Base-by-base conservation (phyloP, 2,797 vertebrate genomes). In the Danio tinwini region DNA sequence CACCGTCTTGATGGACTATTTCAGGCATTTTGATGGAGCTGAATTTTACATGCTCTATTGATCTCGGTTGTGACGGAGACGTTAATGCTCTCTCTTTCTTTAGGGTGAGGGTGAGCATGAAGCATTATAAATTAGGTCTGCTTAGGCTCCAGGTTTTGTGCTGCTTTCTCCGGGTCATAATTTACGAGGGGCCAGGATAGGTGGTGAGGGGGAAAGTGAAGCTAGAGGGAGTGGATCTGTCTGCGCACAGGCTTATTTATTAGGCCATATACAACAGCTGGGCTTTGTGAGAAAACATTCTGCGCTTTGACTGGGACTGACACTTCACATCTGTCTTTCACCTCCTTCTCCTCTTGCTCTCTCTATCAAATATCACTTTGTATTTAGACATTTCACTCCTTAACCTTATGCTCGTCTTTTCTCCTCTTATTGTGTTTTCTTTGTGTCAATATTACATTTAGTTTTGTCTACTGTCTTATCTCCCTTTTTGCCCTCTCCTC, bases 281-380 rank as follows among this genome's bases (percentile, higher is more conserved):
- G 37, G 45, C 50, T 81, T 83, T 87, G 83, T 83, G 70, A 72
- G 72, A 74, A 74, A 72, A 11, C 63, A 73, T 77, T 82, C 64
- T 71, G 77, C 82, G 81, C 78, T 55, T 69, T 71, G 14, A 44
- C 74, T 52, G 47, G 8, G 62, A 53, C 56, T 29, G 42, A 67
- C 72, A 53, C 61, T 44, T 64, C 64, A 44, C 78, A 42, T 81
- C 40, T 74, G 65, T 83, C 69, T 76, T 80, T 40, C 14, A 71
- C 61, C 50, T 56, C 12, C 16, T 56, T 12, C 16, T 81, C 74
- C 80, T 58, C 80, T 58, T 56, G 37, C 56, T 7, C 45, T 50
- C 58, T 45, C 17, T 2, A 76, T 77, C 55, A 29, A 59, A 52
- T 70, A 29, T 71, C 39, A 69, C 56, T 78, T 69, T 37, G 19